Percentiles rank a stretch among this genome's conserved stretches.
Evolutionary conservation across 2,113 vertebrate genomes (phyloP).

Genomic region (Tupaia chinensis): DNA sequence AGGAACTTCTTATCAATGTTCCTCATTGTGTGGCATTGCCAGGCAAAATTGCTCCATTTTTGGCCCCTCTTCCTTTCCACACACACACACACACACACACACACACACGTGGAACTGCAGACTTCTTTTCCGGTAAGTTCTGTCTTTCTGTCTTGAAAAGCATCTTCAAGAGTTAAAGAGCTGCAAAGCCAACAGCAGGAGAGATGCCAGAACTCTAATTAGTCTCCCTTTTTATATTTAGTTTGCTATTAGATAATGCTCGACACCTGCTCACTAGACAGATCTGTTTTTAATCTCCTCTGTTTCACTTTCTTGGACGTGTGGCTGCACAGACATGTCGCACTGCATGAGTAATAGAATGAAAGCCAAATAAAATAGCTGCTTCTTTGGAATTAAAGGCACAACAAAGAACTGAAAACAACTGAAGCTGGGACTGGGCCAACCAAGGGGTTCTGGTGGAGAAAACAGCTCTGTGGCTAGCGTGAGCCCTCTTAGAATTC

Average conservation of each 20-base stretch:
- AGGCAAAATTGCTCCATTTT: neutral
- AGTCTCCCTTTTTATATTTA: conserved; percentile 67
- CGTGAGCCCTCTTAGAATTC: neutral
- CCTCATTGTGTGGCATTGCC: neutral
- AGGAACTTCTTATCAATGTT: neutral
- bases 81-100: neutral
- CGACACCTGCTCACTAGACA: conserved; percentile 71
- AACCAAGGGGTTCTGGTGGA: neutral
- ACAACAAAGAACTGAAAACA: conserved; percentile 34
- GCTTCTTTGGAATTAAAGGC: conserved; percentile 58
- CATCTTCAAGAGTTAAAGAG: conserved; percentile 56
- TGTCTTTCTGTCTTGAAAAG: neutral
- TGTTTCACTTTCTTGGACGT: conserved; percentile 47
- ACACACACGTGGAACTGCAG: neutral
- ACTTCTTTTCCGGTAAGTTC: neutral
- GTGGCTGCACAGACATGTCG: conserved; percentile 8
- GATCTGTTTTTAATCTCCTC: conserved; percentile 67
- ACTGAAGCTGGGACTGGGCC: neutral
- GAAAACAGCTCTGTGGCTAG: neutral
- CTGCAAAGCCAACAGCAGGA: conserved; percentile 4
- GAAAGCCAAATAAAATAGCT: conserved; percentile 70
- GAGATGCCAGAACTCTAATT: conserved; percentile 57
- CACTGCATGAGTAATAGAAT: neutral
- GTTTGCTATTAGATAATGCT: conserved; percentile 71
- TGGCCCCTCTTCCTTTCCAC: neutral